A percentile compares a stretch with the other conserved stretches of the same genome.
Evolutionary conservation across 2,113 vertebrate species (phyloP).

Genomic region (Sinocyclocheilus grahami): DNA sequence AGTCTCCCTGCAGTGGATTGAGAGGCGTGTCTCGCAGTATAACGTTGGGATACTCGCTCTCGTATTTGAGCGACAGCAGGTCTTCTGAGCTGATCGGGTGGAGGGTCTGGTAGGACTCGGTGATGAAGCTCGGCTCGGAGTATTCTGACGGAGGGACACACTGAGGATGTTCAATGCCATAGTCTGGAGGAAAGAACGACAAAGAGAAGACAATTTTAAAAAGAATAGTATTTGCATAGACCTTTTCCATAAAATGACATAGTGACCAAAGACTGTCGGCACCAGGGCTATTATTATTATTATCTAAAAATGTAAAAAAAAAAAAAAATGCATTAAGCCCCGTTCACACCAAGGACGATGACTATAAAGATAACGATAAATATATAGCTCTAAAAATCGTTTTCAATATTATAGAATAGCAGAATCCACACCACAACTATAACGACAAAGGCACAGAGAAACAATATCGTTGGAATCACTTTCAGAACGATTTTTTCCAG

Average conservation of each 20-base stretch:
- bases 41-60: constrained; percentile 89
- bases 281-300: neutral
- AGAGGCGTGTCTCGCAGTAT: constrained; percentile 89
- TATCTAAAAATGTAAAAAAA: neutral
- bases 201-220: neutral
- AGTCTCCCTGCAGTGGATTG: constrained; percentile 86
- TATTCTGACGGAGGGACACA: constrained; percentile 98
- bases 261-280: neutral
- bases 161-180: constrained; percentile 96
- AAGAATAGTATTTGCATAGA: neutral
- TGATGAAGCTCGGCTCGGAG: constrained; percentile 98
- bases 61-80: constrained; percentile 95
- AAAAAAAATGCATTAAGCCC: too few relatives aligned
- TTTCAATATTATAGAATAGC: too few relatives aligned
- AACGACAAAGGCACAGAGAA: too few relatives aligned
- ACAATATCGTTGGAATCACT: too few relatives aligned
- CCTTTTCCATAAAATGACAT: neutral
- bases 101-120: constrained; percentile 98
- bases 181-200: constrained; percentile 76
- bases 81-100: constrained; percentile 98
- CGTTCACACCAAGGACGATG: too few relatives aligned
- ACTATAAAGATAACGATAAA: too few relatives aligned
- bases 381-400: too few relatives aligned
- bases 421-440: too few relatives aligned
- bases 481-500: too few relatives aligned